These are phyloP conservation scores for Chloropsis cyanopogon DNA, from an alignment of 2,113 vertebrate genomes.

Conservation along the genomic window DNA sequence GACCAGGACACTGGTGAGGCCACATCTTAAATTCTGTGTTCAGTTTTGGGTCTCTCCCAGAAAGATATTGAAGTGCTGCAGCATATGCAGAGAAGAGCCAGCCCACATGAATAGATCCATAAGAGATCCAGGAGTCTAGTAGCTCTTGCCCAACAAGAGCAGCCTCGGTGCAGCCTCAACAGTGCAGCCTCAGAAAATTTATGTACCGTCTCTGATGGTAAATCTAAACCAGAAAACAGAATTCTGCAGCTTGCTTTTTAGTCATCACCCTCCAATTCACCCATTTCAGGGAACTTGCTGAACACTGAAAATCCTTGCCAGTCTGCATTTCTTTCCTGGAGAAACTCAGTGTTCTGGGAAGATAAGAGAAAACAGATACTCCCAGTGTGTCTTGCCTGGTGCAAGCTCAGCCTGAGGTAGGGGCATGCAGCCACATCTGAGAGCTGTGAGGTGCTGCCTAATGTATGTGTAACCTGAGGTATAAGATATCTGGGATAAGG, in stretches of 20 bases:
- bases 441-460: background rate
- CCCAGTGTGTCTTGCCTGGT: background rate
- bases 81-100: background rate
- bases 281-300: background rate
- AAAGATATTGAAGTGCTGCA: background rate
- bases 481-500: background rate
- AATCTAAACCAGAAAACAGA: background rate
- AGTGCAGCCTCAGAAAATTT: background rate
- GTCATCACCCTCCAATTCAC: background rate
- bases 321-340: background rate
- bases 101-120: rapidly evolving
- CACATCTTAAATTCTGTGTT: background rate
- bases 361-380: background rate
- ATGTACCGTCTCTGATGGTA: background rate
- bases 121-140: background rate
- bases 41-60: background rate
- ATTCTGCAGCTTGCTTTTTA: background rate
- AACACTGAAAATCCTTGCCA: background rate
- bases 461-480: background rate
- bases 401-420: background rate
- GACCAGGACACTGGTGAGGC: background rate
- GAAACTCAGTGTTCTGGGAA: background rate
- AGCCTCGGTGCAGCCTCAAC: background rate
- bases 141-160: background rate
- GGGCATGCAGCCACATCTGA: background rate